phyloP scores from a whole-genome alignment of 2,113 vertebrate genomes.

The Marmota monax region DNA sequence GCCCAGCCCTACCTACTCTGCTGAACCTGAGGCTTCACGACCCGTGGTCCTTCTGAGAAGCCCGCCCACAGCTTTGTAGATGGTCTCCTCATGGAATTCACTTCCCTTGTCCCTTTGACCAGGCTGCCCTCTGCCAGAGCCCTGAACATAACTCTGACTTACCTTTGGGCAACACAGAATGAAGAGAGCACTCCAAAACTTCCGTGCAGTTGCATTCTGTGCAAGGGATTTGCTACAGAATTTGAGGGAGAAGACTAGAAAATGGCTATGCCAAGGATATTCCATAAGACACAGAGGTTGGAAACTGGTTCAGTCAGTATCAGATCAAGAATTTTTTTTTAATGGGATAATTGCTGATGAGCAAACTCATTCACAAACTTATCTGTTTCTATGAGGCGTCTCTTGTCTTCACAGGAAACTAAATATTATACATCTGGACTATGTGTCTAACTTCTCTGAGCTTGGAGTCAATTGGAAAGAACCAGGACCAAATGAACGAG shows the following conservation, averaged over 20 bases:
- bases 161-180: neutral
- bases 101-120: neutral
- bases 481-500: accelerated
- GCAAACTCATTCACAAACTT: neutral
- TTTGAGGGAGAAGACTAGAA: neutral
- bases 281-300: neutral
- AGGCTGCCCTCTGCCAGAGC: neutral
- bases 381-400: neutral
- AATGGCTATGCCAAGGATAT: neutral
- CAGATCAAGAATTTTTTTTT: neutral
- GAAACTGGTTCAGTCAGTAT: neutral
- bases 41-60: neutral
- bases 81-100: too few species aligned
- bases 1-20: too few species aligned
- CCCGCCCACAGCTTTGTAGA: neutral
- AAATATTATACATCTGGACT: neutral
- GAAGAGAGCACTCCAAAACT: neutral
- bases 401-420: slow-evolving; percentile 1
- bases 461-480: neutral
- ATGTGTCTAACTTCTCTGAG: neutral
- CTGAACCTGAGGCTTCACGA: accelerated
- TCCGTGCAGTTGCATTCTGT: neutral
- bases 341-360: neutral
- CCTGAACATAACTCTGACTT: neutral
- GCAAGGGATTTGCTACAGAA: neutral